Percentiles rank a stretch among this genome's conserved stretches.
These are phyloP conservation scores for Troides aeacus DNA, from an alignment of 2,888 invertebrate species.

Conservation along the genomic window DNA sequence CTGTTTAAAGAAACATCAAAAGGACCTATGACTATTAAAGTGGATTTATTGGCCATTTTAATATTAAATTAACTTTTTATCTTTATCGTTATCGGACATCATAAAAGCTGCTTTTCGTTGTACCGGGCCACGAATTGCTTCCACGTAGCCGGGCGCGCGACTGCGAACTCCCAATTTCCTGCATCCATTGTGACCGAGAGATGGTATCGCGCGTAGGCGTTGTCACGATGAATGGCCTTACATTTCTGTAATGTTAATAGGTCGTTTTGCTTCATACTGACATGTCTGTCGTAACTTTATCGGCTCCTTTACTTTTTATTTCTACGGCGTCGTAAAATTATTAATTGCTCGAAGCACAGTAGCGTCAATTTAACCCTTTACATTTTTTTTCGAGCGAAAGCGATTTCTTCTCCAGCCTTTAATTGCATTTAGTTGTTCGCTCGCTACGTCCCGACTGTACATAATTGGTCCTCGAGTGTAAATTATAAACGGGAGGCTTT, in stretches of 20 bases:
- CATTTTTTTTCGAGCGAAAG: conserved; percentile 40
- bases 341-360: conserved; percentile 41
- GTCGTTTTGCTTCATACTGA: conserved; percentile 44
- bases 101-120: conserved; percentile 23
- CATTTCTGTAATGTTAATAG: conserved; percentile 51
- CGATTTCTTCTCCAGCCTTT: conserved; percentile 47
- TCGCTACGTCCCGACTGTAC: conserved; percentile 15
- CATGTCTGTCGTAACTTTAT: conserved; percentile 46
- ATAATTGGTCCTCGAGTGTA: conserved; percentile 24
- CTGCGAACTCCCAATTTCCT: conserved; percentile 30
- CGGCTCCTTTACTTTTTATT: conserved; percentile 49
- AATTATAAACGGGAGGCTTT: conserved; percentile 22
- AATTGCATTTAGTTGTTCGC: conserved; percentile 45
- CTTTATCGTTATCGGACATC: conserved; percentile 16
- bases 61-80: conserved; percentile 13
- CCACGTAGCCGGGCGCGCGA: conserved; percentile 36
- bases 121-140: conserved; percentile 45
- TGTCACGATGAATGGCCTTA: conserved; percentile 53
- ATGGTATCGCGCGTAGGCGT: conserved; percentile 66
- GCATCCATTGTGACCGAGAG: conserved; percentile 39
- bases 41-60: conserved; percentile 22
- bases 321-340: conserved; percentile 51
- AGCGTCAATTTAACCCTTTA: conserved; percentile 44
- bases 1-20: conserved; percentile 12
- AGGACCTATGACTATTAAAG: conserved; percentile 17